A percentile compares a stretch with the other conserved stretches of the same genome.
Evolutionary conservation across 2,888 invertebrate species (phyloP).

Genomic region (Parapristionchus giblindavisi): DNA sequence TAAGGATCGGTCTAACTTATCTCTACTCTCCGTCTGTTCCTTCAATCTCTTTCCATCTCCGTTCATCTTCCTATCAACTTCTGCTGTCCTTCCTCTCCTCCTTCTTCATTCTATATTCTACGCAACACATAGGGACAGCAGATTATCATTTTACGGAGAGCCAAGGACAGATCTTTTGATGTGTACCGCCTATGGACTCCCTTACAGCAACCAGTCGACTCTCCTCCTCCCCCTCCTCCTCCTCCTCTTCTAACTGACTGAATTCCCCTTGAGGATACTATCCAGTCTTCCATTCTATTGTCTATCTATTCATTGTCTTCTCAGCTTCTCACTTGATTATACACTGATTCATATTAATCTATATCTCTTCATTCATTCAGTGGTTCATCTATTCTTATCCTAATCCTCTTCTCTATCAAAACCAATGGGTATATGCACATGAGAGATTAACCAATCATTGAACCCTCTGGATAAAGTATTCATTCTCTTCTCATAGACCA

Average conservation of each 20-base stretch:
- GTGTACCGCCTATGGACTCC: background rate
- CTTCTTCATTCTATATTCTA: background rate
- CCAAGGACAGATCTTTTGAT: slow-evolving; percentile 25
- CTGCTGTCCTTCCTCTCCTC: slow-evolving; percentile 12
- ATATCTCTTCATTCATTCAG: slow-evolving; percentile 16
- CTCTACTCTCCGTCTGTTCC: background rate
- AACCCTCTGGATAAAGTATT: too few species aligned
- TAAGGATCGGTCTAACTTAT: slow-evolving; percentile 27
- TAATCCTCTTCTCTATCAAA: background rate
- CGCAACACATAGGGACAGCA: slow-evolving; percentile 36
- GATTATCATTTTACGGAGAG: slow-evolving; percentile 37
- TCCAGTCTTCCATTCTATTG: background rate
- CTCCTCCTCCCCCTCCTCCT: background rate
- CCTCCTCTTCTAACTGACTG: background rate
- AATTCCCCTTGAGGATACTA: background rate
- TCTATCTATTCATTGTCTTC: background rate
- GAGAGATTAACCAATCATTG: too few species aligned
- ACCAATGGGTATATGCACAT: too few species aligned
- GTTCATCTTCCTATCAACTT: background rate
- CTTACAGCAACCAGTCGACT: slow-evolving; percentile 5
- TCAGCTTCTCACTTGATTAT: background rate
- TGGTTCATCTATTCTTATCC: too few species aligned
- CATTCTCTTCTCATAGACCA: too few species aligned
- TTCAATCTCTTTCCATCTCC: background rate
- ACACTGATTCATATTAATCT: background rate